A percentile compares a stretch with the other conserved stretches of the same genome.
Conservation (phyloP, 2,888 invertebrate genomes). For the Phalera bucephala region DNA sequence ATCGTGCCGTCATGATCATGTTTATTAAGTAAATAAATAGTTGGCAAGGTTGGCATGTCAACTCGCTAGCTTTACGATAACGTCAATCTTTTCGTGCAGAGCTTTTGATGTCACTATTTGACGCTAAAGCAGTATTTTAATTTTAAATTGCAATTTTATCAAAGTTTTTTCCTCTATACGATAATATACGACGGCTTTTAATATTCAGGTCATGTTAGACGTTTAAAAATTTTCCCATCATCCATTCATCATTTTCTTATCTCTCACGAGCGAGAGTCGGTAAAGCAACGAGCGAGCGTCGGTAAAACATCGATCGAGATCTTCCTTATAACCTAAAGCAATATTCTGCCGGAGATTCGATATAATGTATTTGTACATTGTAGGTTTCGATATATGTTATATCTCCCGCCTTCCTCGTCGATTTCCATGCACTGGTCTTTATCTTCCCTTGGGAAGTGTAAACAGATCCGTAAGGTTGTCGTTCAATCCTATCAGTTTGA, state of each 20-base stretch:
- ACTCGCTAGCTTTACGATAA: no score
- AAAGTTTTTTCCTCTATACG: constrained; percentile 12
- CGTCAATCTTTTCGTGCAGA: no score
- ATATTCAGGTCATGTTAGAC: constrained; percentile 15
- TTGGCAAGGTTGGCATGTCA: no score
- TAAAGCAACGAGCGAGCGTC: no score
- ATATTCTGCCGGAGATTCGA: constrained; percentile 14
- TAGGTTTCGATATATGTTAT: constrained; percentile 40
- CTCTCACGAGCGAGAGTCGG: no score
- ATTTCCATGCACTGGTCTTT: constrained; percentile 43
- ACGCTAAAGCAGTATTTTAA: no score
- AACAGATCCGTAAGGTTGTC: constrained; percentile 35
- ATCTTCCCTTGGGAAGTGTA: constrained; percentile 39
- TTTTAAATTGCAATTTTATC: no score
- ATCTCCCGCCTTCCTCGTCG: constrained; percentile 36
- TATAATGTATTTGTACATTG: constrained; percentile 10
- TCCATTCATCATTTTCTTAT: constrained; percentile 25
- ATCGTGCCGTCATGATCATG: no score
- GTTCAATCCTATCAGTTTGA: constrained; percentile 24
- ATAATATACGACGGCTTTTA: constrained; percentile 10
- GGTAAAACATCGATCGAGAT: constrained; percentile 16
- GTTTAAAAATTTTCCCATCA: constrained; percentile 18
- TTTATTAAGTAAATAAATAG: no score
- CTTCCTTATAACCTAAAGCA: constrained; percentile 14
- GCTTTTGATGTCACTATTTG: no score